phyloP scores from a whole-genome alignment of 1,140 invertebrate species.

The Atta cephalotes region DNA sequence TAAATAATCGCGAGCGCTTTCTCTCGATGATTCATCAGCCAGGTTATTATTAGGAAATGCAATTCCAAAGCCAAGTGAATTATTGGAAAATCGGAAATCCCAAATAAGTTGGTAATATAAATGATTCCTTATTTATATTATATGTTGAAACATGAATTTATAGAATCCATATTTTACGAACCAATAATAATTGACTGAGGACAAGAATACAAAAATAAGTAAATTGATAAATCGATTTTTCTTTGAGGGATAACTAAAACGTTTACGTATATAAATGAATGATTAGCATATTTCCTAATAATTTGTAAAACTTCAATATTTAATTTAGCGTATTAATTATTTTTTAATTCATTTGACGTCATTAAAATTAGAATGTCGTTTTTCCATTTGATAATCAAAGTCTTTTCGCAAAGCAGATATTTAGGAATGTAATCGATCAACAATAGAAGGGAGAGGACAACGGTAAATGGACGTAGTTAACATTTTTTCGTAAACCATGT shows the following conservation, averaged over 20 bases:
- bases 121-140: not conserved
- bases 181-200: not conserved
- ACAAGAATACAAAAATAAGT: not conserved
- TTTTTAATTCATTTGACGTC: not conserved
- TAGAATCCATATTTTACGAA: not conserved
- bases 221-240: not conserved
- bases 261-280: not conserved
- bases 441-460: not conserved
- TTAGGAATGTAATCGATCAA: not conserved
- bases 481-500: not conserved
- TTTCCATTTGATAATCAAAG: not conserved
- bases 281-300: not conserved
- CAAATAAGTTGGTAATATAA: not conserved
- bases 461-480: not conserved
- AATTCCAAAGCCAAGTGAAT: constrained; percentile 6
- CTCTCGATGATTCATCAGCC: constrained; percentile 42
- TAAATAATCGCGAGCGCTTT: constrained; percentile 38
- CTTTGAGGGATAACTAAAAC: not conserved
- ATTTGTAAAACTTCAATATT: not conserved
- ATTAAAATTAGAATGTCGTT: not conserved
- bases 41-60: constrained; percentile 43
- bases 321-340: not conserved
- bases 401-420: not conserved
- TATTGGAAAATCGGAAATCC: not conserved
- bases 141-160: not conserved